phyloP scores from a whole-genome alignment of 2,113 vertebrate genomes.

The Leucopsar rothschildi region DNA sequence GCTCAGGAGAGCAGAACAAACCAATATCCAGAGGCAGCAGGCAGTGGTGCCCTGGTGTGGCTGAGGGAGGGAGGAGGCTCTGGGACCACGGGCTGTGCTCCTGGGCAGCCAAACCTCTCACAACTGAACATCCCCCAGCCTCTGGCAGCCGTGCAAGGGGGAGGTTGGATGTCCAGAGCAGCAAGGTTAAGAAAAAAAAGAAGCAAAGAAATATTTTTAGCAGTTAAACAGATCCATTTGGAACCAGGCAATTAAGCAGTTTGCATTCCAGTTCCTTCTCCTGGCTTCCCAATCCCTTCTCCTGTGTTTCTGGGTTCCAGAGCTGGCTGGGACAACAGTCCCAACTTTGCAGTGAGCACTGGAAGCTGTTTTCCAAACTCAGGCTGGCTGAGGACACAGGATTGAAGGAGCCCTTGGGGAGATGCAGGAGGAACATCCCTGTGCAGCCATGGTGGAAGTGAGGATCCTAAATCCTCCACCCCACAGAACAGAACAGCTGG shows the following conservation, averaged over 20 bases:
- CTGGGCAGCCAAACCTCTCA: background rate
- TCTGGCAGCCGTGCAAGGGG: background rate
- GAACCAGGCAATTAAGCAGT: background rate
- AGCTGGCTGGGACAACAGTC: background rate
- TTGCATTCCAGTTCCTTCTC: background rate
- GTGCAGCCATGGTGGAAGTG: background rate
- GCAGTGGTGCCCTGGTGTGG: background rate
- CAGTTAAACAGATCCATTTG: background rate
- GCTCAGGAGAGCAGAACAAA: background rate
- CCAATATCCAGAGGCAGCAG: background rate
- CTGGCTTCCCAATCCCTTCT: background rate
- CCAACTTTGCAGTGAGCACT: background rate
- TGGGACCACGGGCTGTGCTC: background rate
- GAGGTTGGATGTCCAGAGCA: background rate
- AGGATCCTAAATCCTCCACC: background rate
- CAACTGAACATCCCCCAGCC: background rate
- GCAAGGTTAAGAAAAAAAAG: background rate
- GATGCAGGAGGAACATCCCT: background rate
- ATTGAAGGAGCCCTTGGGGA: accelerated
- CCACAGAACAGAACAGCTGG: too few relatives aligned
- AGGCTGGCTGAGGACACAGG: background rate
- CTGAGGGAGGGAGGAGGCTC: background rate
- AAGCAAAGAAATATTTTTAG: background rate
- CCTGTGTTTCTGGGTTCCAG: background rate
- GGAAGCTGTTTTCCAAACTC: background rate